These are phyloP conservation scores for Drosophila robusta DNA, from an alignment of 2,888 invertebrate species.

Conservation along the genomic window DNA sequence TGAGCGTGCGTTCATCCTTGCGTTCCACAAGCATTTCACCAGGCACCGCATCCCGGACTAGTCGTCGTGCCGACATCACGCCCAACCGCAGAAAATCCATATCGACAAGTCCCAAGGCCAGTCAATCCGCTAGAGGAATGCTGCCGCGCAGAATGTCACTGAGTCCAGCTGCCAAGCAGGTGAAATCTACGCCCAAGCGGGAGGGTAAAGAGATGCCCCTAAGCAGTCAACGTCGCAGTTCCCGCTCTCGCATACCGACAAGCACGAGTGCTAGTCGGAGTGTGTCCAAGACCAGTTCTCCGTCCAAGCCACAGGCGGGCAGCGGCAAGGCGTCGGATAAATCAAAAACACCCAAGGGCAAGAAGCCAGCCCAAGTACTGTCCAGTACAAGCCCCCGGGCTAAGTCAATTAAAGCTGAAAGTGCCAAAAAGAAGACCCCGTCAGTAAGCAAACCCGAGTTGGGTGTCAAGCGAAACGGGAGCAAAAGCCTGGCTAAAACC, in stretches of 20 bases:
- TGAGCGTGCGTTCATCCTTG: slow-evolving; percentile 74
- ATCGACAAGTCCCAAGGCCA: slow-evolving; percentile 72
- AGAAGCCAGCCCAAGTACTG: slow-evolving; percentile 37
- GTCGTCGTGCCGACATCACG: slow-evolving; percentile 52
- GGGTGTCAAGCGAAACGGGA: slow-evolving; percentile 47
- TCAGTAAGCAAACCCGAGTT: slow-evolving; percentile 55
- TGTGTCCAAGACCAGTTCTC: slow-evolving; percentile 41
- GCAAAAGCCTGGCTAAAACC: slow-evolving; percentile 53
- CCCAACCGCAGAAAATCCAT: slow-evolving; percentile 76
- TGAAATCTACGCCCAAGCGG: slow-evolving; percentile 19
- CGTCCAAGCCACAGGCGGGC: slow-evolving; percentile 35
- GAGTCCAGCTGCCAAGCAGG: slow-evolving; percentile 65
- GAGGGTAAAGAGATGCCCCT: slow-evolving; percentile 27
- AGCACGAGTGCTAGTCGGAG: slow-evolving; percentile 40
- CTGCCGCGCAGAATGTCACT: slow-evolving; percentile 68
- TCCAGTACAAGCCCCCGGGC: slow-evolving; percentile 55
- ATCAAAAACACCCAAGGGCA: slow-evolving; percentile 19
- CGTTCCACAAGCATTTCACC: slow-evolving; percentile 72
- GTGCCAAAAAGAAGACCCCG: slow-evolving; percentile 83
- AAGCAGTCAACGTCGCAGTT: slow-evolving; percentile 46
- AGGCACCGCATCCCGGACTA: slow-evolving; percentile 55
- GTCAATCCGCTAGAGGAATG: slow-evolving; percentile 20
- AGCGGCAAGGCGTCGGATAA: slow-evolving; percentile 40
- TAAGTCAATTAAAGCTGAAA: slow-evolving; percentile 68
- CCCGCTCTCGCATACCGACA: slow-evolving; percentile 80